These are phyloP conservation scores for Gila orcuttii DNA, from an alignment of 2,113 vertebrate genomes.

Conservation along the genomic window DNA sequence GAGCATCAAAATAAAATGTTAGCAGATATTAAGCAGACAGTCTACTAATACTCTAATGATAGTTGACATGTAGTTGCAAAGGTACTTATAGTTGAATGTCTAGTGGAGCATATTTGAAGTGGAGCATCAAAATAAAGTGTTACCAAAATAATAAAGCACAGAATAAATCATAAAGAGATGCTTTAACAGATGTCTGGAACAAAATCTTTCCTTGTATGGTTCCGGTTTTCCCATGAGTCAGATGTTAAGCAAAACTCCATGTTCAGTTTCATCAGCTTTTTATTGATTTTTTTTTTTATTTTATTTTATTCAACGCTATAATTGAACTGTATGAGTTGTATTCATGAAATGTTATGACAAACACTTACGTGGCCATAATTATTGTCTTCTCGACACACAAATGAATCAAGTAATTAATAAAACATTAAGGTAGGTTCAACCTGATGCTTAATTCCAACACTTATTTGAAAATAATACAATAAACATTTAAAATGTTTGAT, in stretches of 20 bases:
- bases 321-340: not conserved
- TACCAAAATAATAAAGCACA: not conserved
- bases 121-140: no score
- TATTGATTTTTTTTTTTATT: no score
- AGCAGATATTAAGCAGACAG: no score
- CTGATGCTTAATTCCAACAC: conserved; percentile 23
- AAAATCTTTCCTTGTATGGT: not conserved
- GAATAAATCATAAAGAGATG: conserved; percentile 30
- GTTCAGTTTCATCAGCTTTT: not conserved
- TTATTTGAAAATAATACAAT: conserved; percentile 42
- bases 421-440: conserved; percentile 23
- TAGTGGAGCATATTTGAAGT: no score
- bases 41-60: no score
- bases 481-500: conserved; percentile 49
- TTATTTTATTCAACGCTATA: not conserved
- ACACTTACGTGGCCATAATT: not conserved
- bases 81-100: no score
- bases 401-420: conserved; percentile 42
- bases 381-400: conserved; percentile 4
- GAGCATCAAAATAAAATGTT: no score
- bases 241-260: not conserved
- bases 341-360: not conserved
- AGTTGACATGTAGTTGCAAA: no score
- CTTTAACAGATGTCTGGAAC: conserved; percentile 22
- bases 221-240: not conserved